These are phyloP conservation scores for Dryobates pubescens DNA, from an alignment of 2,797 vertebrate species.

Conservation along the genomic window DNA sequence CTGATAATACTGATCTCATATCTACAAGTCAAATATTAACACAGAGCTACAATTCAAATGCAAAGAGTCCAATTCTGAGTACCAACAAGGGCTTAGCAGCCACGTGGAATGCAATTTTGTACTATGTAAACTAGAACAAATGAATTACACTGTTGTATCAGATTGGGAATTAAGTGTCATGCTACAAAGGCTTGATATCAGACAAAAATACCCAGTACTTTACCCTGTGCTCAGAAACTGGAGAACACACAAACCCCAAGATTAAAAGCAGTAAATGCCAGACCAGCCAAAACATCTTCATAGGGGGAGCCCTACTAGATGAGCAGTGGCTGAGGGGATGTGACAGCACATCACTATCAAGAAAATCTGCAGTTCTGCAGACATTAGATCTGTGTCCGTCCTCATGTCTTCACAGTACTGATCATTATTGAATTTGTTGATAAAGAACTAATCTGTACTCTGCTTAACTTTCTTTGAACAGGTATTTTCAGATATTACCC, in stretches of 20 bases:
- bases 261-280: neutral
- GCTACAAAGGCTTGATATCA: neutral
- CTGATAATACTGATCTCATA: neutral
- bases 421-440: neutral
- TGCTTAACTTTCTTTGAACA: rapidly evolving
- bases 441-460: neutral
- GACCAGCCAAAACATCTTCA: neutral
- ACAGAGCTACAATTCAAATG: neutral
- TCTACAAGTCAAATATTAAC: neutral
- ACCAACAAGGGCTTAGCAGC: neutral
- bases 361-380: neutral
- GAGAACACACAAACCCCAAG: neutral
- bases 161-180: neutral
- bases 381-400: neutral
- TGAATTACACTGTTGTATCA: neutral
- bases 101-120: neutral
- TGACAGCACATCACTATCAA: neutral
- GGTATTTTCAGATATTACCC: neutral
- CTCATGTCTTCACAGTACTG: neutral
- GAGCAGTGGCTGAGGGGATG: neutral
- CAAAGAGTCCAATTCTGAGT: neutral
- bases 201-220: neutral
- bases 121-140: neutral
- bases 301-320: neutral
- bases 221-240: neutral